phyloP scores from a whole-genome alignment of 2,113 vertebrate genomes.

The Triplophysa rosa region DNA sequence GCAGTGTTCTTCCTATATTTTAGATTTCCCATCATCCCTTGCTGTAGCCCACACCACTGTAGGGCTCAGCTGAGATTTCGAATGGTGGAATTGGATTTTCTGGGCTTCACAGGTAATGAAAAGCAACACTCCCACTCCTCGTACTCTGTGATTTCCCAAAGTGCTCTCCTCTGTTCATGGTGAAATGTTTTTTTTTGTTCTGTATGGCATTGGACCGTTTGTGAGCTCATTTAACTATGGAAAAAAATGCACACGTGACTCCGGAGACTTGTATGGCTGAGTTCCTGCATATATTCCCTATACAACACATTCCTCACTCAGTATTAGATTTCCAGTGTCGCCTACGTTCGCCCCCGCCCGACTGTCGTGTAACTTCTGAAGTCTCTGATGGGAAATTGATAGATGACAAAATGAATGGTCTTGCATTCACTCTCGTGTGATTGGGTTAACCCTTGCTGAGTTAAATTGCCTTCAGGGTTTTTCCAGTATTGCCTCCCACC shows the following conservation, averaged over 20 bases:
- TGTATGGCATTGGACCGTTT: constrained; percentile 16
- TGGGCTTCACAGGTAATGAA: constrained; percentile 52
- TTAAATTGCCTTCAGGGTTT: constrained; percentile 3
- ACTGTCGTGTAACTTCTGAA: background rate
- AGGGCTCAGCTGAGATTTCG: constrained; percentile 44
- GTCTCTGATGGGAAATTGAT: constrained; percentile 33
- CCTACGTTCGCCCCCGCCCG: background rate
- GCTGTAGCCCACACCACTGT: constrained; percentile 13
- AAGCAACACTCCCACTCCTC: constrained; percentile 46
- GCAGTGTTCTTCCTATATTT: constrained; percentile 14
- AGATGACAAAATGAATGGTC: constrained; percentile 37
- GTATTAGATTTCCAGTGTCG: background rate
- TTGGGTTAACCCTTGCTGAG: constrained; percentile 21
- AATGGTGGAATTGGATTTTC: constrained; percentile 54
- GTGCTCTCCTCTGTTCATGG: constrained; percentile 32
- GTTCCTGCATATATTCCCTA: constrained; percentile 3
- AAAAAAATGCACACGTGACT: constrained; percentile 26
- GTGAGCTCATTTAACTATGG: constrained; percentile 33
- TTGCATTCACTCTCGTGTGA: background rate
- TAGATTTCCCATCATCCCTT: constrained; percentile 43
- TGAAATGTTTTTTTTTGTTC: constrained; percentile 9
- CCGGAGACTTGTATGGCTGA: background rate
- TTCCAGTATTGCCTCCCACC: background rate
- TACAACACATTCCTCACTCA: background rate
- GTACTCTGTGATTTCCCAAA: constrained; percentile 53